These are phyloP conservation scores for Panzeria rudis DNA, from an alignment of 2,888 invertebrate genomes.

Conservation along the genomic window DNA sequence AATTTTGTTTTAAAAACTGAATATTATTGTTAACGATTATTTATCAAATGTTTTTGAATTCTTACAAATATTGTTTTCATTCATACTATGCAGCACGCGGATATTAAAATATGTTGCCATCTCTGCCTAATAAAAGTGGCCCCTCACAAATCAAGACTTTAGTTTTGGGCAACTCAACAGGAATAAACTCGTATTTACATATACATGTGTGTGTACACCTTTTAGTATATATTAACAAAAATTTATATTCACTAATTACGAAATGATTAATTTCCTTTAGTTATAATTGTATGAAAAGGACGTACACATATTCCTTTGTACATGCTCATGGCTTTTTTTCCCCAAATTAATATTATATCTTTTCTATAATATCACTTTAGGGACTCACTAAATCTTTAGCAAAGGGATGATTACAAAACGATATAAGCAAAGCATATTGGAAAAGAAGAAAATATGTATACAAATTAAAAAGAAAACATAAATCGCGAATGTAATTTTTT, in stretches of 20 bases:
- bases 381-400: slow-evolving; percentile 2
- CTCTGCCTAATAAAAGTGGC: slow-evolving; percentile 24
- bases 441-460: not conserved
- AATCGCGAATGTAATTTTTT: slow-evolving; percentile 36
- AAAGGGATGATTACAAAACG: slow-evolving; percentile 17
- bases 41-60: not conserved
- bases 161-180: slow-evolving; percentile 23
- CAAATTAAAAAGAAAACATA: slow-evolving; percentile 27
- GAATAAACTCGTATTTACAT: not conserved
- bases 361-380: slow-evolving; percentile 31
- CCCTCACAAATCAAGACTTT: not conserved
- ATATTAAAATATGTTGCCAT: not conserved
- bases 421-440: slow-evolving; percentile 1
- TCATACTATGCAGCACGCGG: not conserved
- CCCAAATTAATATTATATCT: slow-evolving; percentile 17
- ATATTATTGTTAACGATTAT: no score
- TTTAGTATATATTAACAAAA: slow-evolving; percentile 52
- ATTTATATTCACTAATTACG: slow-evolving; percentile 80
- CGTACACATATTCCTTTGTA: not conserved
- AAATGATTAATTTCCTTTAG: slow-evolving; percentile 79
- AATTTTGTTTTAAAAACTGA: no score
- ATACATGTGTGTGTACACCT: not conserved
- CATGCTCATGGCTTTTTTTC: not conserved
- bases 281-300: not conserved
- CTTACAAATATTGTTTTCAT: not conserved